Conservation (phyloP, 2,797 vertebrate species). For the Lophotriccus pileatus region DNA sequence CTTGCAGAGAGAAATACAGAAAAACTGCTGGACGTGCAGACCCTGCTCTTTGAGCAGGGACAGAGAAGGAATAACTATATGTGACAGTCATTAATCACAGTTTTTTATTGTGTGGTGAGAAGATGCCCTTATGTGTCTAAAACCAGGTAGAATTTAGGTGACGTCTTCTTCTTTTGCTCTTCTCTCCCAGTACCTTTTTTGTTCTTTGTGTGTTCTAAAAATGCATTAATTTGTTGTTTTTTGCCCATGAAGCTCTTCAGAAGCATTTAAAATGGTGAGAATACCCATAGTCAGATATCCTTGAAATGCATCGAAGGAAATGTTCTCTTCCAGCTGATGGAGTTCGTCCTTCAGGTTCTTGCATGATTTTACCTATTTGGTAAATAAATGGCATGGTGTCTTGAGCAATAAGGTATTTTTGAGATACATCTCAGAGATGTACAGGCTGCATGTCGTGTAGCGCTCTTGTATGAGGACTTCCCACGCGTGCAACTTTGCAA, state of each 20-base stretch:
- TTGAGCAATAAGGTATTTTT: not conserved
- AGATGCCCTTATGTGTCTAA: not conserved
- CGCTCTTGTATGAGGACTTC: rapidly evolving
- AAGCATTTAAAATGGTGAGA: not conserved
- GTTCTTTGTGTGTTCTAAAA: not conserved
- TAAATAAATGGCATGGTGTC: not conserved
- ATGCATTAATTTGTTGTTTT: rapidly evolving
- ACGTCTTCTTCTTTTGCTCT: not conserved
- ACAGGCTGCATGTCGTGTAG: rapidly evolving
- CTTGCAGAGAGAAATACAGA: not conserved
- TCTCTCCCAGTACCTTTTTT: not conserved
- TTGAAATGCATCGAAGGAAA: not conserved
- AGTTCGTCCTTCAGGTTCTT: not conserved
- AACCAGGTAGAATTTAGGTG: not conserved
- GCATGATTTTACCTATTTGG: not conserved
- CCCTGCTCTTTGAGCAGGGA: not conserved
- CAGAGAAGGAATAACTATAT: not conserved
- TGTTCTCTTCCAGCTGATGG: rapidly evolving
- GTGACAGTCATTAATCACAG: not conserved
- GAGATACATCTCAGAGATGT: not conserved
- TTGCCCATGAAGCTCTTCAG: not conserved
- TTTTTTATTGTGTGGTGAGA: not conserved
- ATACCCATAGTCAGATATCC: not conserved
- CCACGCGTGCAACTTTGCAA: too few relatives aligned
- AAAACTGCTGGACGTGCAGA: not conserved